Conservation (phyloP, 1,140 invertebrate genomes). For the Drosophila equinoxialis region DNA sequence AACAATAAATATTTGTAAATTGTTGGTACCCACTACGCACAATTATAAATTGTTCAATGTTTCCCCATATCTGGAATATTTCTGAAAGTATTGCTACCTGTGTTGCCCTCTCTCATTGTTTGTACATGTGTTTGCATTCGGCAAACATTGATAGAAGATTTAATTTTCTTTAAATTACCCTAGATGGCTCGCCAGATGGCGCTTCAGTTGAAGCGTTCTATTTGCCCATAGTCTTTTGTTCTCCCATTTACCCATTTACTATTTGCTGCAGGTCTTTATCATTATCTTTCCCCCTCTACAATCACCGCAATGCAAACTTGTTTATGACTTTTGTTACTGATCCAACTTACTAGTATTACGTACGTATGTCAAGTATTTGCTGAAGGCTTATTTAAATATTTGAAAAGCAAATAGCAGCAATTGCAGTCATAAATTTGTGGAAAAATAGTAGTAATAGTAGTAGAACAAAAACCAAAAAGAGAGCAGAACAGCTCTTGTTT, state of each 20-base stretch:
- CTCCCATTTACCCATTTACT: slow-evolving; percentile 28
- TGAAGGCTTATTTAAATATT: slow-evolving; percentile 68
- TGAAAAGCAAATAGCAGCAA: slow-evolving; percentile 64
- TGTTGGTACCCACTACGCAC: slow-evolving; percentile 50
- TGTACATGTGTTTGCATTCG: slow-evolving; percentile 46
- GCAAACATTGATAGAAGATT: slow-evolving; percentile 54
- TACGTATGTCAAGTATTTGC: slow-evolving; percentile 66
- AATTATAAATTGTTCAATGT: slow-evolving; percentile 78
- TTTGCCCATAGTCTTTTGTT: slow-evolving; percentile 45
- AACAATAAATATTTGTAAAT: slow-evolving; percentile 70
- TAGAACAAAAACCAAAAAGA: slow-evolving; percentile 10
- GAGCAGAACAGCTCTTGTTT: slow-evolving; percentile 3
- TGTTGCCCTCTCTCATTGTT: slow-evolving; percentile 45
- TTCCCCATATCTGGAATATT: slow-evolving; percentile 41
- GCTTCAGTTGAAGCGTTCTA: slow-evolving; percentile 29
- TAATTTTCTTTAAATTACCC: slow-evolving; percentile 48
- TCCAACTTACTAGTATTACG: slow-evolving; percentile 51
- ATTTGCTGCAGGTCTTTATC: slow-evolving; percentile 62
- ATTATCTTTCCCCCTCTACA: slow-evolving; percentile 47
- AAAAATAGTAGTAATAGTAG: slow-evolving; percentile 38
- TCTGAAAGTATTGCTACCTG: slow-evolving; percentile 58
- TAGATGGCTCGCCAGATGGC: slow-evolving; percentile 16
- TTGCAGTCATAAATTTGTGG: slow-evolving; percentile 65
- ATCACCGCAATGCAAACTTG: slow-evolving; percentile 51
- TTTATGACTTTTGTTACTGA: slow-evolving; percentile 46